Percentiles rank a stretch among this genome's conserved stretches.
Conservation (phyloP, 35 echinoderm and acorn worm species). For the Apostichopus japonicus region DNA sequence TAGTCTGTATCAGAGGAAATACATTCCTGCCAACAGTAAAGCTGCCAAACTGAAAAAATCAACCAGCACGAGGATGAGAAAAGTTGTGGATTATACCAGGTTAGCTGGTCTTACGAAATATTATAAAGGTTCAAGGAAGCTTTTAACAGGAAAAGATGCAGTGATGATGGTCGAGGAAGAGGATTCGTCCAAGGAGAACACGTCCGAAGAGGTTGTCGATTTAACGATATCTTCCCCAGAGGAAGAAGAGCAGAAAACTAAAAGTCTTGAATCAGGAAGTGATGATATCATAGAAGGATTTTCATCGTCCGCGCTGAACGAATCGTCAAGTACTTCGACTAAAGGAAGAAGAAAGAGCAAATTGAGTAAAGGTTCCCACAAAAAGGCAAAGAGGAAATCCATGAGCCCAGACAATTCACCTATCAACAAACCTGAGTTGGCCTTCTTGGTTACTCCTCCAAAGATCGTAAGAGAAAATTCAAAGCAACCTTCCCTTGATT, state of each 20-base stretch:
- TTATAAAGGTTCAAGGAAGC: not conserved
- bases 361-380: not conserved
- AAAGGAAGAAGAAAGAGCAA: not conserved
- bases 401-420: not conserved
- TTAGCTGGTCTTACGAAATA: conserved; percentile 1
- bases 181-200: not conserved
- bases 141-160: not conserved
- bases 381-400: not conserved
- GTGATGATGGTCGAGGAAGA: not conserved
- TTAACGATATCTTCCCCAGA: not conserved
- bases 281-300: not conserved
- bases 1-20: not conserved
- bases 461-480: not conserved
- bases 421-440: not conserved
- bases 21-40: conserved; percentile 32
- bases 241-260: not conserved
- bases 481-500: not conserved
- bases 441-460: conserved; percentile 10
- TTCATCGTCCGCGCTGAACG: not conserved
- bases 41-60: not conserved
- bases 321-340: not conserved
- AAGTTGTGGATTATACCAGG: not conserved
- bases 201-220: not conserved
- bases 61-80: not conserved
- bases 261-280: not conserved